Evolutionary conservation across 2,888 invertebrate genomes (phyloP), one percentile per base, ranked within the genome.

Genomic region (Orchestes rusci): DNA sequence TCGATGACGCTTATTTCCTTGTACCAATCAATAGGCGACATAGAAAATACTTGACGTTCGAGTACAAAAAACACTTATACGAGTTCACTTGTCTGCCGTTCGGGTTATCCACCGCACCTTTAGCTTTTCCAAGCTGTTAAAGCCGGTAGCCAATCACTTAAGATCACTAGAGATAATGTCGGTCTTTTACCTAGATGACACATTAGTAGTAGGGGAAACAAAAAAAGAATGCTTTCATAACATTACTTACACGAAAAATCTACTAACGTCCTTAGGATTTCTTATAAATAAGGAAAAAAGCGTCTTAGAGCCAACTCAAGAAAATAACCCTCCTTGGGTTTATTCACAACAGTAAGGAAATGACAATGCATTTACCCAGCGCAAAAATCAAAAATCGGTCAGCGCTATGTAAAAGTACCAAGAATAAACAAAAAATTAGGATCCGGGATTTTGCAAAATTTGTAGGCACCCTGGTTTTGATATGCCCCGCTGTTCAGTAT

Each of bases 1-100:
- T 53, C 10, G 52, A 54, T 27, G 48, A 55, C 30, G 53, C 55
- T 2, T 59, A 58, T 39, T 55, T 43, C 30, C 44, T 50, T n/a
- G 31, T 61, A 2, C 52, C 55, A 4, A 46, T 59, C 3, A 39
- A 55, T 12, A 16, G 39, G 10, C 16, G 41, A 16, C 35, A 51
- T 42, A 50, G 47, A 39, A 61, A 59, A 35, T 53, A 43, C 38
- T 46, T 59, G 23, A 40, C 53, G 10, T 60, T 56, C 44, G 5
- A 43, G 4, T 60, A 56, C 45, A 8, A 47, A 3, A 47, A 34
- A 0, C 48, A 36, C 4, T 10, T 54, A 10, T 59, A 49, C 30
- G 50, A 57, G 32, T 61, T 56, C 31, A 51, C 40, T 2, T 56
- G 53, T 16, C 37, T 59, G 5, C 58, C 59, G 4, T 58, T 58